phyloP scores from a whole-genome alignment of 2,797 vertebrate genomes.

The Choloepus didactylus region DNA sequence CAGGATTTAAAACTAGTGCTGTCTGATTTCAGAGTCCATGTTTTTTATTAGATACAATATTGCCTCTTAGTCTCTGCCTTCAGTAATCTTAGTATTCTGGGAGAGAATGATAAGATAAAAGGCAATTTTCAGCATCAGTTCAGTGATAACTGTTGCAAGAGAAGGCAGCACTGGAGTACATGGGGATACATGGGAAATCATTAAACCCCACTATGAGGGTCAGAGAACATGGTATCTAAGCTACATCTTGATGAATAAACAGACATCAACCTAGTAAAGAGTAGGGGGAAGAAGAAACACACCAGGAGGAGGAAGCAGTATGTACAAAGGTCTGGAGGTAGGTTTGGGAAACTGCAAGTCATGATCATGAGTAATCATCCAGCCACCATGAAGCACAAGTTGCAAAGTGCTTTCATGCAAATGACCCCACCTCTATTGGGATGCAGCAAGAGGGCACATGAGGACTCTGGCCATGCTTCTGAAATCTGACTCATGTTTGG shows the following conservation, averaged over 20 bases:
- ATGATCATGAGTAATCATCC: background rate
- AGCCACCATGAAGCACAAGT: background rate
- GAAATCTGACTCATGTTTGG: conserved; percentile 13
- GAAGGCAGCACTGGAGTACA: background rate
- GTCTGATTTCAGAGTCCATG: conserved; percentile 11
- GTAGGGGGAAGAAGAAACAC: background rate
- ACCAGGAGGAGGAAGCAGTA: background rate
- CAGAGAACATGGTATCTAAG: background rate
- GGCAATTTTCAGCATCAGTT: background rate
- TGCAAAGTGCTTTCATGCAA: background rate
- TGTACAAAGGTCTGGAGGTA: background rate
- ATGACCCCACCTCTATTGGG: background rate
- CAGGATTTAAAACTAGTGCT: conserved; percentile 42
- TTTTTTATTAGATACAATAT: background rate
- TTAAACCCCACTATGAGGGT: background rate
- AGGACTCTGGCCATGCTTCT: background rate
- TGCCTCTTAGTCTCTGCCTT: conserved; percentile 1
- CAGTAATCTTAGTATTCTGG: background rate
- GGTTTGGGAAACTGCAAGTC: background rate
- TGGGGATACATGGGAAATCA: background rate
- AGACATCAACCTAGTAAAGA: background rate
- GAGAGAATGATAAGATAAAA: conserved; percentile 44
- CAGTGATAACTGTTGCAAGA: background rate
- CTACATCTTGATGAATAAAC: background rate
- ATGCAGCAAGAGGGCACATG: background rate